These are phyloP conservation scores for Nanger granti DNA, from an alignment of 2,113 vertebrate genomes.

Conservation along the genomic window DNA sequence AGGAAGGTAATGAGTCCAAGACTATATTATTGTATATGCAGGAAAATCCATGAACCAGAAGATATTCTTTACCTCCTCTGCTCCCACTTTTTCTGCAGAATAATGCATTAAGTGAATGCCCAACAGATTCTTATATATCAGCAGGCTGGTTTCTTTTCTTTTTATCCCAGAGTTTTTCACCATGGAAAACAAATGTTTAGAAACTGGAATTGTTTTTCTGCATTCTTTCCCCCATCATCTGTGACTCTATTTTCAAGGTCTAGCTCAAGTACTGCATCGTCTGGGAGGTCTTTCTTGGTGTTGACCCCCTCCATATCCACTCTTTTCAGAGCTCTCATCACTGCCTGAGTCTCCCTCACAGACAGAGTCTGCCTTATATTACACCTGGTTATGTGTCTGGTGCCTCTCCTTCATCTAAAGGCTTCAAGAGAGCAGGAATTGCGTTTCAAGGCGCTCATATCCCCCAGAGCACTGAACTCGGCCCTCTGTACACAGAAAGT, in stretches of 20 bases:
- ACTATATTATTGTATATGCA: not conserved
- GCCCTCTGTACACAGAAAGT: not conserved
- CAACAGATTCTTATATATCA: not conserved
- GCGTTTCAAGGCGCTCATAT: not conserved
- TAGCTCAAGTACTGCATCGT: not conserved
- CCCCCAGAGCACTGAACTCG: not conserved
- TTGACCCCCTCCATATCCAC: accelerated
- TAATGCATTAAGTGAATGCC: not conserved
- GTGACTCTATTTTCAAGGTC: not conserved
- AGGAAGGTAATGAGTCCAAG: not conserved
- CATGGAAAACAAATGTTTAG: not conserved
- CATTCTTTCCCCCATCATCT: not conserved
- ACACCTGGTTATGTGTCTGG: not conserved
- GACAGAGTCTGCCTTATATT: not conserved
- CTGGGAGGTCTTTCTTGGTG: not conserved
- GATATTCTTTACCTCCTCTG: not conserved
- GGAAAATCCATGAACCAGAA: not conserved
- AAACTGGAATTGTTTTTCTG: not conserved
- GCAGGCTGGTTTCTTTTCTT: not conserved
- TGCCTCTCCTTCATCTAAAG: not conserved
- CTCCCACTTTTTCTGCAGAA: not conserved
- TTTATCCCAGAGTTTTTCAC: not conserved
- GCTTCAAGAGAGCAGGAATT: not conserved
- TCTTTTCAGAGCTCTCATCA: not conserved
- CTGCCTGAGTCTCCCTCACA: not conserved